phyloP scores from a whole-genome alignment of 2,113 vertebrate genomes.

The Colistium nudipinnis region DNA sequence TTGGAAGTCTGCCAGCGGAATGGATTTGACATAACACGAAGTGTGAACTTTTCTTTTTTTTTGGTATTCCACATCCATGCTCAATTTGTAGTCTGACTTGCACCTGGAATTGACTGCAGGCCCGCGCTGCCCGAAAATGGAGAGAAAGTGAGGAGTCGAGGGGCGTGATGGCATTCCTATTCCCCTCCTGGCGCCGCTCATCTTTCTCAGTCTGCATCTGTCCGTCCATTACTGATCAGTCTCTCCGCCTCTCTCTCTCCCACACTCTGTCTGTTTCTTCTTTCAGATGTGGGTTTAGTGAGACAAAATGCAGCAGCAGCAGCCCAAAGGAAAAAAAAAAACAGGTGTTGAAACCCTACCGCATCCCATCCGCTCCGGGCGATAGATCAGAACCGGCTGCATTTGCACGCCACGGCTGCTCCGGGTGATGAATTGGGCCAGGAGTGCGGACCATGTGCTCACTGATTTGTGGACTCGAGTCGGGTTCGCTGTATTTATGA shows the following conservation, averaged over 20 bases:
- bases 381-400: constrained; percentile 12
- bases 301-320: constrained; percentile 54
- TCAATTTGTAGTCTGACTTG: constrained; percentile 60
- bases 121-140: constrained; percentile 28
- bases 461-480: constrained; percentile 16
- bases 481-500: constrained; percentile 21
- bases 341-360: constrained; percentile 44
- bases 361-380: constrained; percentile 14
- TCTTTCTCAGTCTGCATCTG: constrained; percentile 28
- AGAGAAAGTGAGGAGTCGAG: constrained; percentile 32
- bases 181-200: constrained; percentile 30
- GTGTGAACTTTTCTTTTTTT: constrained; percentile 40
- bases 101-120: constrained; percentile 63
- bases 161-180: constrained; percentile 45
- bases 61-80: constrained; percentile 47
- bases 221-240: constrained; percentile 25
- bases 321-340: constrained; percentile 15
- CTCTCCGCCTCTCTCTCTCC: constrained; percentile 5
- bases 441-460: constrained; percentile 17
- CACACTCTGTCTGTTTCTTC: constrained; percentile 3
- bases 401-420: constrained; percentile 19
- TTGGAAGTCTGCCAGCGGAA: too few species aligned
- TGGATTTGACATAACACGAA: constrained; percentile 30
- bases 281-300: constrained; percentile 40
- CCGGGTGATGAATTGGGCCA: constrained; percentile 38